These are phyloP conservation scores for Theocolax elegans DNA, from an alignment of 1,140 invertebrate genomes.

Conservation along the genomic window DNA sequence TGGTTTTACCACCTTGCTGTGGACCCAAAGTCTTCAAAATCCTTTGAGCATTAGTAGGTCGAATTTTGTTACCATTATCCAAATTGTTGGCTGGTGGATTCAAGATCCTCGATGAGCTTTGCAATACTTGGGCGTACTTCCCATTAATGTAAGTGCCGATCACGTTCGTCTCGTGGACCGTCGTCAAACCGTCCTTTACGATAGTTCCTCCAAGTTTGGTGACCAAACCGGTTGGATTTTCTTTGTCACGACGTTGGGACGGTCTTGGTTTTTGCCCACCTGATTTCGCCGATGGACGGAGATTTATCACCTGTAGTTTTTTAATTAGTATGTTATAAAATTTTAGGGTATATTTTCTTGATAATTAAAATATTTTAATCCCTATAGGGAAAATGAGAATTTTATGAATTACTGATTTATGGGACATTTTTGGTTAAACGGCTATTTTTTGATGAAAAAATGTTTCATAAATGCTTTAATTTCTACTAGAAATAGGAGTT, in stretches of 20 bases:
- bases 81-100: slow-evolving; percentile 38
- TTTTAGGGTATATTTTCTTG: too few species aligned
- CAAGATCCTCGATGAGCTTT: slow-evolving; percentile 76
- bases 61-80: slow-evolving; percentile 67
- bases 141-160: slow-evolving; percentile 89
- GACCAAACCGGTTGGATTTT: slow-evolving; percentile 81
- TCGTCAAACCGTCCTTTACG: slow-evolving; percentile 84
- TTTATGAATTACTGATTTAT: too few species aligned
- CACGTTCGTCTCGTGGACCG: slow-evolving; percentile 87
- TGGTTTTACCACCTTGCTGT: slow-evolving; percentile 63
- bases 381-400: too few species aligned
- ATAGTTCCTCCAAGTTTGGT: slow-evolving; percentile 85
- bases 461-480: too few species aligned
- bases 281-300: slow-evolving; percentile 62
- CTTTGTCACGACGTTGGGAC: slow-evolving; percentile 66
- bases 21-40: slow-evolving; percentile 81
- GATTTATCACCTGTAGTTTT: slow-evolving; percentile 64
- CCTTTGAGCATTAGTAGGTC: slow-evolving; percentile 73
- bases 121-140: slow-evolving; percentile 85
- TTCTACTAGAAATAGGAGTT: too few species aligned
- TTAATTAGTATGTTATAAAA: too few species aligned
- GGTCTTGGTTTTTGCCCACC: slow-evolving; percentile 52
- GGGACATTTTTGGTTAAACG: too few species aligned
- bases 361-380: too few species aligned
- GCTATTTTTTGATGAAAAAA: too few species aligned